Percentiles rank a stretch among this genome's conserved stretches.
phyloP scores from a whole-genome alignment of 2,113 vertebrate species.

The Lepus americanus region DNA sequence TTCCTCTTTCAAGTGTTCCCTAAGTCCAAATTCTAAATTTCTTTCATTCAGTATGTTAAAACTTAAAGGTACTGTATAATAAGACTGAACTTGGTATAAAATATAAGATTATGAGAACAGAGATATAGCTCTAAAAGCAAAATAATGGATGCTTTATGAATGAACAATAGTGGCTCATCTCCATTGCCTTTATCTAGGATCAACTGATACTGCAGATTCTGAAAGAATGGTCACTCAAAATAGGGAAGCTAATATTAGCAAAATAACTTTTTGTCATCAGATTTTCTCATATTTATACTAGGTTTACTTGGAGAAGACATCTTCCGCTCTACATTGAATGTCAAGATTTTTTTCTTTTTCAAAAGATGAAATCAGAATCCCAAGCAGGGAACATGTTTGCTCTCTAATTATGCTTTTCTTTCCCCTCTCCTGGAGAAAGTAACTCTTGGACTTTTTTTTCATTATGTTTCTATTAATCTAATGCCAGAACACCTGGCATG shows the following conservation, averaged over 20 bases:
- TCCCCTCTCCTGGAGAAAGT: constrained; percentile 54
- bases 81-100: background rate
- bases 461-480: constrained; percentile 76
- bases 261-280: constrained; percentile 12
- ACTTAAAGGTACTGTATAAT: background rate
- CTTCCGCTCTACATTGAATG: background rate
- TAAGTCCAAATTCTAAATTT: background rate
- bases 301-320: background rate
- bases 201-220: background rate
- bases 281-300: background rate
- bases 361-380: constrained; percentile 65
- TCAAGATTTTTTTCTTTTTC: constrained; percentile 60
- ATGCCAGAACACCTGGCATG: constrained; percentile 67
- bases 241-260: background rate
- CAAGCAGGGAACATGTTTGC: constrained; percentile 57
- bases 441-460: constrained; percentile 71
- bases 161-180: background rate
- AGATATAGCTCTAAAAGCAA: background rate
- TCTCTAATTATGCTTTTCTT: constrained; percentile 70
- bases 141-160: background rate
- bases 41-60: background rate
- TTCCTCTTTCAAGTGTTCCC: background rate
- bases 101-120: background rate
- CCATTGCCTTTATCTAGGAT: background rate
- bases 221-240: background rate